Base-by-base conservation (phyloP, 2,888 invertebrate genomes). In the Aspidapion aeneum region DNA sequence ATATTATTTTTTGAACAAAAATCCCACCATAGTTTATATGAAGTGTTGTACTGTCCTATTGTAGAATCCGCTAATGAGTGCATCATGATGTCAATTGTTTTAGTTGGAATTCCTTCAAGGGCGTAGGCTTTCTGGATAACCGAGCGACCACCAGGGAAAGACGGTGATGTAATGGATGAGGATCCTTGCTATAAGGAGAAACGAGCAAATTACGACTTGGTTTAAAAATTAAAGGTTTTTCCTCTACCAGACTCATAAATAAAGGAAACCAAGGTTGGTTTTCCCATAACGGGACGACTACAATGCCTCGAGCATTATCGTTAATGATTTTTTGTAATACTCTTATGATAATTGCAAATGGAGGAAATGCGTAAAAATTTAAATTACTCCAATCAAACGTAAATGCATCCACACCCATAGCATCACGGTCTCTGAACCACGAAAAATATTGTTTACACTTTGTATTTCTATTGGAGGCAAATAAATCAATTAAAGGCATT, bases 281-380 rank as follows among this genome's bases (percentile, higher is more conserved):
- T 18, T n/a, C 21, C 63, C 63, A 66, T n/a, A 51, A 48, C 1
- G 64, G 55, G 1, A 55, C 52, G 16, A 63, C 59, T 9, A 66
- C 52, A 9, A 65, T 65, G 1, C 58, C 63, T 22, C 49, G 57
- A 18, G 61, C 66, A 21, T 63, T 21, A 21, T 74, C 72, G 70
- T 72, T 67, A 9, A 63, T 64, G 49, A 77, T 74, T 65, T 77
- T 76, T 60, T 67, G 62, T 17, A 77, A 50, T 1, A 64, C 61
- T 64, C 65, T 70, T 48, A 73, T 58, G 19, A 76, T 68, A 5
- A 73, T 20, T 1, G 69, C 66, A 64, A 75, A 75, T 1, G 74
- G 65, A 2, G 65, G 63, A 48, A 66, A 67, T 1, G 64, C 67
- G 51, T 66, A 66, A 21, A 68, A 64, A 50, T 48, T n/a, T 35